Percentiles rank a stretch among this genome's conserved stretches.
These are phyloP conservation scores for Champsocephalus esox DNA, from an alignment of 2,797 vertebrate species.

Conservation along the genomic window DNA sequence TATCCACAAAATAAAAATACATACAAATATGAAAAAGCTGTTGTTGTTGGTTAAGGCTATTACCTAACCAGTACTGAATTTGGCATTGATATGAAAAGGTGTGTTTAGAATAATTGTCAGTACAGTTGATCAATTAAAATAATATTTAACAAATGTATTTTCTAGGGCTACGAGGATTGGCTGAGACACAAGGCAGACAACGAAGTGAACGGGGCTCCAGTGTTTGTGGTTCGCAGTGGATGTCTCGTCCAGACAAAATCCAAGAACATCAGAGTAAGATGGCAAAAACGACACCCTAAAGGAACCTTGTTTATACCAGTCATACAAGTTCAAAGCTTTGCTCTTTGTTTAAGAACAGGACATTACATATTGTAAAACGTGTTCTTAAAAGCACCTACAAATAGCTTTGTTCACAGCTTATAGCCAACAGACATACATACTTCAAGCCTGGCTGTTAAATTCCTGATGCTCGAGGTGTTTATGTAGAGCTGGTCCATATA, in stretches of 20 bases:
- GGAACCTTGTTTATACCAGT: not conserved
- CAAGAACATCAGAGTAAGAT: conserved; percentile 95
- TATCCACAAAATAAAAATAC: not conserved
- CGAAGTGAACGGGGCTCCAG: conserved; percentile 96
- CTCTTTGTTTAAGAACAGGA: not conserved
- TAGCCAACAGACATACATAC: not conserved
- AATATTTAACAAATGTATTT: not conserved
- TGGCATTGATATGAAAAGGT: not conserved
- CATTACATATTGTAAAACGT: not conserved
- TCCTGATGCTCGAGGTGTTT: conserved; percentile 8
- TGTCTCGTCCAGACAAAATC: conserved; percentile 98
- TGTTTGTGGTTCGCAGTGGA: conserved; percentile 97
- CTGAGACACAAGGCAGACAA: conserved; percentile 98
- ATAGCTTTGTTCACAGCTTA: conserved; percentile 7
- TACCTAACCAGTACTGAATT: not conserved
- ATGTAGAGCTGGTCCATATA: not conserved
- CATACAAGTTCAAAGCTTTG: not conserved
- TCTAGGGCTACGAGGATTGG: conserved; percentile 98
- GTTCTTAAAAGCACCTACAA: not conserved
- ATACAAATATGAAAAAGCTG: not conserved
- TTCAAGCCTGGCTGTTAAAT: conserved; percentile 26
- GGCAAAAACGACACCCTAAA: not conserved
- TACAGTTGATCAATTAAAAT: not conserved
- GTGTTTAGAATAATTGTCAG: not conserved
- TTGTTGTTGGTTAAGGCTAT: not conserved